These are phyloP conservation scores for Ridgeia piscesae DNA, from an alignment of 1,140 invertebrate genomes.

Conservation along the genomic window DNA sequence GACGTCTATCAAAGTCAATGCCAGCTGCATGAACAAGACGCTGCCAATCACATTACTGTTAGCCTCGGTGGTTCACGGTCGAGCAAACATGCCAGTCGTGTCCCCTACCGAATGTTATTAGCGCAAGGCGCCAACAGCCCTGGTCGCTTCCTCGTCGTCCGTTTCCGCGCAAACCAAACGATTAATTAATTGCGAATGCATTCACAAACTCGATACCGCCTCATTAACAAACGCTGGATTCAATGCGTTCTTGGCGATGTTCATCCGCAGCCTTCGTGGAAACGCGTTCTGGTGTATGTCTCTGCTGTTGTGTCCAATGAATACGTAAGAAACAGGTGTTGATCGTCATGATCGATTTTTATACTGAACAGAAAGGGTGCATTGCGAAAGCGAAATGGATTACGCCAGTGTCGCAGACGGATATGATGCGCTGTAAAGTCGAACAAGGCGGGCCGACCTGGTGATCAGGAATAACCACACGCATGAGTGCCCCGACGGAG, in stretches of 20 bases:
- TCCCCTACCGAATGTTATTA: not conserved
- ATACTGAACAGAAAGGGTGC: not conserved
- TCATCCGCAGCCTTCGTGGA: not conserved
- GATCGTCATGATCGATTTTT: not conserved
- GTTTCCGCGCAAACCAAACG: not conserved
- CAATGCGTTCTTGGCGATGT: not conserved
- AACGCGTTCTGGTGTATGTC: not conserved
- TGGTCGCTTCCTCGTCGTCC: not conserved
- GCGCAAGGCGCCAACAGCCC: not conserved
- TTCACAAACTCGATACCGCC: not conserved
- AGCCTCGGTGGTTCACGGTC: too few relatives aligned
- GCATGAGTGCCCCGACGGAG: not conserved
- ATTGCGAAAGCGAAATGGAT: not conserved
- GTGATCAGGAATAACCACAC: not conserved
- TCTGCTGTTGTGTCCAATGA: not conserved
- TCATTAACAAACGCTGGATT: not conserved
- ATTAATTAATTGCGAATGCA: not conserved
- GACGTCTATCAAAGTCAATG: not conserved
- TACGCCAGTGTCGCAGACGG: not conserved
- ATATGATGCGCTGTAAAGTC: not conserved
- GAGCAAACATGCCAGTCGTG: not conserved
- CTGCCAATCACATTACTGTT: not conserved
- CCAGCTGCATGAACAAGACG: not conserved
- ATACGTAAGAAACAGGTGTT: not conserved
- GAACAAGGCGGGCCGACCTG: not conserved